Base-by-base conservation (phyloP, 64 coral and sea anemone species). In the Acropora tenuis region DNA sequence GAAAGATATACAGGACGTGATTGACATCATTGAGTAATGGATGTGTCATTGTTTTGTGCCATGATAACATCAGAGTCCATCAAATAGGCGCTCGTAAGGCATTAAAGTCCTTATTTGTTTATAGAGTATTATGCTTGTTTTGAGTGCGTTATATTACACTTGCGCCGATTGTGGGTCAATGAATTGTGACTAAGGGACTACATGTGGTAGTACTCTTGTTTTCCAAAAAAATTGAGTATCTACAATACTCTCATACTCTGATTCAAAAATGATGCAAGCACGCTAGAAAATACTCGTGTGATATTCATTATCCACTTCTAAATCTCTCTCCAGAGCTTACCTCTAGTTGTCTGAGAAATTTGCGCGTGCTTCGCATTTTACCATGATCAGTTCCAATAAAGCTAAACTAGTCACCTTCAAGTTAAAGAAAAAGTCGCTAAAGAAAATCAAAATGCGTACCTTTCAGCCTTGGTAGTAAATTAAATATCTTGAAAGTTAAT, bases 31-130 rank as follows among this genome's bases (percentile, higher is more conserved):
- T 40, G 68, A 4, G 17, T 17, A n/a, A 8, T 5, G 2, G 3
- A 3, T 71, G 17, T 4, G 3, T 55, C 52, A 5, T 10, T 7
- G 6, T 71, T 15, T 40, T 19, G 60, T 71, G 19, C 40, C 68
- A 71, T 71, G 68, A 71, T 15, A 20, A 5, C 3, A 71, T 20
- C 68, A 40, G 18, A 71, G 68, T 20, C 19, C 17, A 20, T 40
- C 1, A 6, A 71, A 43, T 0, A 12, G 73, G 73, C 73, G 73
- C 41, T 1, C 41, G 30, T 43, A 43, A 6, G 73, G 30, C 12
- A 75, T 43, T 75, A 43, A 44, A 75, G n/a, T 75, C 40, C 52
- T 44, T 48, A 77, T 77, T 77, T 77, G 75, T 48, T 77, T 77
- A 15, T 77, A 48, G 75, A 11, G 44, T 77, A 77, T 77, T 77